phyloP scores from a whole-genome alignment of 1,140 invertebrate genomes.

The Drosophila auraria region DNA sequence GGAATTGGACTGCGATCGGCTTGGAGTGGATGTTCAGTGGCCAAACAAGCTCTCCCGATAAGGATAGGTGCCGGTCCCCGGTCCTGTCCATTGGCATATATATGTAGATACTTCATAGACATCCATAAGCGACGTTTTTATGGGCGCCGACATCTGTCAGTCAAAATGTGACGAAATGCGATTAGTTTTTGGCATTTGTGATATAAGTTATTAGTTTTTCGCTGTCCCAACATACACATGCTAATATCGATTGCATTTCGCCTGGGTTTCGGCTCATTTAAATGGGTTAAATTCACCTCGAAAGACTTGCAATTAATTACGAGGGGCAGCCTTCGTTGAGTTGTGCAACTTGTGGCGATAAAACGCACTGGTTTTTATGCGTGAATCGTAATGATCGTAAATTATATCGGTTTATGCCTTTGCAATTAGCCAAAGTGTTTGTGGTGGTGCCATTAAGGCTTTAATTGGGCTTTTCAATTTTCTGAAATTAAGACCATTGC shows the following conservation, averaged over 20 bases:
- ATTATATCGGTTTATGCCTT: background rate
- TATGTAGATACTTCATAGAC: background rate
- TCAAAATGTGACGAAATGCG: slow-evolving; percentile 12
- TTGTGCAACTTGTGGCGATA: slow-evolving; percentile 8
- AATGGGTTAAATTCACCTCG: background rate
- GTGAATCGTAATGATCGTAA: background rate
- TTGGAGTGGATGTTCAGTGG: slow-evolving; percentile 2
- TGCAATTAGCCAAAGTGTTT: background rate
- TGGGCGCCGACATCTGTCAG: slow-evolving; percentile 21
- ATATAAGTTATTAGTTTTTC: slow-evolving; percentile 12
- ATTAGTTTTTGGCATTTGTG: slow-evolving; percentile 8
- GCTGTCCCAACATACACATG: background rate
- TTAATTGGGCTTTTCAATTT: background rate
- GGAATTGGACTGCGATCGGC: slow-evolving; percentile 9
- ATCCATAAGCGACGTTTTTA: slow-evolving; percentile 14
- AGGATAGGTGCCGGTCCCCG: slow-evolving; percentile 4
- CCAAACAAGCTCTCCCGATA: slow-evolving; percentile 28
- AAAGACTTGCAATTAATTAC: slow-evolving; percentile 18
- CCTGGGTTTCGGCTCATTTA: background rate
- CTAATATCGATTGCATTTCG: background rate
- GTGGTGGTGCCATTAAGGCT: background rate
- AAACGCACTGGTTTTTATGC: background rate
- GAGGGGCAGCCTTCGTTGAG: background rate
- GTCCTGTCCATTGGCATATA: background rate
- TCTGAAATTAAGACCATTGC: background rate